Percentiles rank a stretch among this genome's conserved stretches.
Evolutionary conservation across 2,888 invertebrate species (phyloP).

Genomic region (Athrips mouffetella): DNA sequence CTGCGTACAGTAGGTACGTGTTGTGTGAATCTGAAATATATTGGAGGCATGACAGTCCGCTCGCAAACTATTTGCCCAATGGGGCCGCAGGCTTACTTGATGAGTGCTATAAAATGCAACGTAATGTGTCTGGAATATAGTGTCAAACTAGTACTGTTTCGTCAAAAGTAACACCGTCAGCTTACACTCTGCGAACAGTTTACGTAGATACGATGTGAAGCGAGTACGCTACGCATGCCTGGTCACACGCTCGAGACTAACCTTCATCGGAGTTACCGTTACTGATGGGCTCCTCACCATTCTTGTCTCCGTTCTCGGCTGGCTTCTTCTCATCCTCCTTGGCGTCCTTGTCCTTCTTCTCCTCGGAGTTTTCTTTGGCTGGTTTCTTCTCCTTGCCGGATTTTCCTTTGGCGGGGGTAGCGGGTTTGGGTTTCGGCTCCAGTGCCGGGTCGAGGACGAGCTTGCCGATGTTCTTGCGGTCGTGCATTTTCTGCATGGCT

Average conservation of each 20-base stretch:
- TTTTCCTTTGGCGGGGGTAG: conserved; percentile 87
- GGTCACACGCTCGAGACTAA: conserved; percentile 64
- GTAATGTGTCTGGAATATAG: too few species aligned
- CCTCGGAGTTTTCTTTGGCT: conserved; percentile 81
- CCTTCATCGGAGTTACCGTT: conserved; percentile 78
- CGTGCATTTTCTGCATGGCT: conserved; percentile 96
- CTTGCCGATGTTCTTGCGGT: conserved; percentile 93
- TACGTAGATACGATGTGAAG: conserved; percentile 41
- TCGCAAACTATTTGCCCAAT: too few species aligned
- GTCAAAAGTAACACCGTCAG: not conserved
- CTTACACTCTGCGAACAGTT: conserved; percentile 11
- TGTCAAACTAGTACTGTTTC: not conserved
- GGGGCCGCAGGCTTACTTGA: too few species aligned
- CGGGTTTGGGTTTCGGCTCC: conserved; percentile 88
- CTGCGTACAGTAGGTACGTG: too few species aligned
- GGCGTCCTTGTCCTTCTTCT: conserved; percentile 80
- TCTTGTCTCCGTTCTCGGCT: conserved; percentile 68
- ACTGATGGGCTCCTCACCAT: conserved; percentile 73
- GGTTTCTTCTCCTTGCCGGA: conserved; percentile 84
- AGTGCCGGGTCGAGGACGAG: conserved; percentile 88
- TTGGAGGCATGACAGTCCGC: too few species aligned
- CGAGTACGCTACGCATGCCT: conserved; percentile 59
- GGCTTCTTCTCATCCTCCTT: conserved; percentile 76
- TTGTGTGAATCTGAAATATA: too few species aligned
- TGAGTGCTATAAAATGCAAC: too few species aligned